Evolutionary conservation across 2,113 vertebrate species (phyloP), one percentile per base, ranked within the genome.

Genomic region (Mustela lutreola): DNA sequence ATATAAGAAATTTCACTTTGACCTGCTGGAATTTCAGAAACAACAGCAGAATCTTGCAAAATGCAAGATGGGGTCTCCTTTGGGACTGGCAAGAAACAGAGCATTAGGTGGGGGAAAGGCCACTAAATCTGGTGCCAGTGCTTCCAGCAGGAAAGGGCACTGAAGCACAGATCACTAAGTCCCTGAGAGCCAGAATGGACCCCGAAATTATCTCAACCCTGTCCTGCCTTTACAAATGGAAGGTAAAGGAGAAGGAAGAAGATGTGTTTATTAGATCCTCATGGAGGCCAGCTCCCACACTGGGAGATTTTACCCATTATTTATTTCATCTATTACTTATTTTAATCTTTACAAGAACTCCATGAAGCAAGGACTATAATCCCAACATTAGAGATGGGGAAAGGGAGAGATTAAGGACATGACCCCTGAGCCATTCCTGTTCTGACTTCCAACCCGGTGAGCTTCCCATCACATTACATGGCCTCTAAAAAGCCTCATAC

Each of bases 41-140:
- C 63, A 94, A 60, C 16, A 89, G n/a, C 87, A 97, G 67, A 62
- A 83, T 93, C 83, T 96, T 97, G 83, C 71, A 92, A 94, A 97
- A 97, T 91, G 19, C 36, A 92, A 18, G 16, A 50, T 18, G 12
- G 16, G 18, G 26, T 84, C 42, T 65, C 94, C 67, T 58, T 39
- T 76, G 86, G 71, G 76, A 84, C 88, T 53, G 56, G 39, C 11
- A 88, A 36, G 28, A 94, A 28, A 76, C 70, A 89, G 56, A 87
- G 36, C 50, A n/a, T 4, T 71, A 76, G 16, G 19, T 53, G 18
- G 22, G 36, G 39, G 33, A 58, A 70, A 95, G 76, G 84, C 95
- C 76, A 76, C 50, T 16, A 81, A 36, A 36, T 22, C 22, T 1
- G 2, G 26, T 42, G 63, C 84, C 83, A 92, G 73, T 2, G 18